These are phyloP conservation scores for Saturnia japonica DNA, from an alignment of 2,888 invertebrate genomes.

Conservation along the genomic window DNA sequence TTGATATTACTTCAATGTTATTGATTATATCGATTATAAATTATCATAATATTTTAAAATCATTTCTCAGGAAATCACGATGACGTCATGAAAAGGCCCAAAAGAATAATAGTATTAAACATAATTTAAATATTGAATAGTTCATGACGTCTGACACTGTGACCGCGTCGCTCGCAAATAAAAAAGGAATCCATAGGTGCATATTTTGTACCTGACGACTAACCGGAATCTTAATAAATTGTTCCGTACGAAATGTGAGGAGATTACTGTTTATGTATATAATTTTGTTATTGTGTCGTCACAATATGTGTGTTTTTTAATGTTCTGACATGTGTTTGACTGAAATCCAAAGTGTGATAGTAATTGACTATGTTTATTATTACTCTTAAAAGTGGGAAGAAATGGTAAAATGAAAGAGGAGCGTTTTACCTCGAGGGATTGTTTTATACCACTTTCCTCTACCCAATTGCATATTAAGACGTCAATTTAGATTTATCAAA, in stretches of 20 bases:
- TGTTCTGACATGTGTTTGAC: neutral
- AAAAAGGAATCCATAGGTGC: neutral
- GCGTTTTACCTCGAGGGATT: too few species aligned
- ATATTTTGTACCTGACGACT: slow-evolving; percentile 3
- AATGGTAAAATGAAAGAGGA: too few species aligned
- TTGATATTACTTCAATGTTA: too few species aligned
- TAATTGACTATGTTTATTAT: too few species aligned
- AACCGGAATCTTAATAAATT: slow-evolving; percentile 2
- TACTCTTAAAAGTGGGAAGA: too few species aligned
- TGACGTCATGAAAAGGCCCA: neutral
- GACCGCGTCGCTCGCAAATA: neutral
- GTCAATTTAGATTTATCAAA: neutral
- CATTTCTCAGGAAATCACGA: neutral
- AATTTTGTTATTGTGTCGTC: neutral
- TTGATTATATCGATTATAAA: too few species aligned
- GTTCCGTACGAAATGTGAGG: neutral
- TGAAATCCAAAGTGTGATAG: too few species aligned
- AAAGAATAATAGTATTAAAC: neutral
- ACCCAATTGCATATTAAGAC: too few species aligned
- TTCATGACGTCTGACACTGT: neutral
- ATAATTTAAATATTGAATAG: slow-evolving; percentile 4
- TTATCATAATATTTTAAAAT: neutral
- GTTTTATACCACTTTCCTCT: too few species aligned
- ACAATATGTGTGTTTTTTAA: neutral
- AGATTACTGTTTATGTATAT: neutral